A percentile compares a stretch with the other conserved stretches of the same genome.
Evolutionary conservation across 2,888 invertebrate species (phyloP).

Genomic region (Eustalomyia histrio): DNA sequence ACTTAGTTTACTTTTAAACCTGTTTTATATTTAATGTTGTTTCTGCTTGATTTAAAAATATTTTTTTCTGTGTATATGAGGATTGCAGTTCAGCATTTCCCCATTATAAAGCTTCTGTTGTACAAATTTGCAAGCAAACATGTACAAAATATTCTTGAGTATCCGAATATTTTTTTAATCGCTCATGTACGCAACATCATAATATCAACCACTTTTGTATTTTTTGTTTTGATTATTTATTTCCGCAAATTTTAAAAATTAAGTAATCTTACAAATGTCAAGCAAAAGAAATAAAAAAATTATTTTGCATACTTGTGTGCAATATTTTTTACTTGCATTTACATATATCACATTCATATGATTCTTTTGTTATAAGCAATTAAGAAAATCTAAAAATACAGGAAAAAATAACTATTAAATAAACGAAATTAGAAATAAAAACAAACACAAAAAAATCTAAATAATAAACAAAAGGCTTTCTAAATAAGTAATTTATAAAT

Average conservation of each 20-base stretch:
- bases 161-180: background rate
- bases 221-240: slow-evolving; percentile 49
- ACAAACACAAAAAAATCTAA: slow-evolving; percentile 51
- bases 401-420: slow-evolving; percentile 25
- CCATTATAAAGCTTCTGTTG: too few species aligned
- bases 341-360: too few species aligned
- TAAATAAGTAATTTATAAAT: slow-evolving; percentile 1
- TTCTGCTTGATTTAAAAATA: too few species aligned
- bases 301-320: slow-evolving; percentile 12
- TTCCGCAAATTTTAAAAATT: background rate
- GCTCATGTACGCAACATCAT: background rate
- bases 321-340: slow-evolving; percentile 30
- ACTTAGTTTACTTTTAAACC: too few species aligned
- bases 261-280: slow-evolving; percentile 36
- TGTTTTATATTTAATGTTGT: too few species aligned
- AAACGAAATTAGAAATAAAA: slow-evolving; percentile 46
- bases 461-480: slow-evolving; percentile 44
- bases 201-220: background rate
- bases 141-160: background rate
- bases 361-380: slow-evolving; percentile 34
- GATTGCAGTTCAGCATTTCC: too few species aligned
- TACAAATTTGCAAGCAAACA: too few species aligned
- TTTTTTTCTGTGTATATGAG: too few species aligned
- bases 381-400: slow-evolving; percentile 22
- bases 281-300: slow-evolving; percentile 20